Percentiles rank a stretch among this genome's conserved stretches.
Conservation (phyloP, 1,140 invertebrate species). For the Orius insidiosus region DNA sequence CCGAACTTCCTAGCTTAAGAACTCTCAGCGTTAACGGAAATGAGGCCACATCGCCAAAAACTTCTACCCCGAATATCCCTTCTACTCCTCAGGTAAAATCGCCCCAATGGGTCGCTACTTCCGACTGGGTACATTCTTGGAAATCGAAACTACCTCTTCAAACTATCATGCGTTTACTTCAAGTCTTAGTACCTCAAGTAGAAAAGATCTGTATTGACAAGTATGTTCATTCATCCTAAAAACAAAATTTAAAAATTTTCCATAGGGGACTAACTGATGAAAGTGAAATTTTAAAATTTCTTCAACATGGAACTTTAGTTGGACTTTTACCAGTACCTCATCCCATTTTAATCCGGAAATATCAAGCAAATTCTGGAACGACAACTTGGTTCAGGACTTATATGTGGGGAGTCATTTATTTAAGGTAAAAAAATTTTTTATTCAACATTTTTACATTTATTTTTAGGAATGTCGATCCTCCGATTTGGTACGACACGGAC, state of each 20-base stretch:
- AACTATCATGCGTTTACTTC: conserved; percentile 95
- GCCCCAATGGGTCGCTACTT: conserved; percentile 57
- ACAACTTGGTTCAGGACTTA: conserved; percentile 98
- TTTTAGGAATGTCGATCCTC: conserved; percentile 88
- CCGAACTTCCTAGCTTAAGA: neutral
- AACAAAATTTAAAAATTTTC: conserved; percentile 16
- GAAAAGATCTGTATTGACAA: conserved; percentile 99
- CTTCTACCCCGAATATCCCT: neutral
- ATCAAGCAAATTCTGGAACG: conserved; percentile 94
- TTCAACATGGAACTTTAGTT: conserved; percentile 96
- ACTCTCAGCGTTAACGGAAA: neutral
- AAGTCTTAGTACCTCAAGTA: conserved; percentile 97
- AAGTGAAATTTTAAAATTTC: conserved; percentile 95
- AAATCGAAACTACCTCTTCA: conserved; percentile 92
- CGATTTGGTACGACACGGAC: conserved; percentile 98
- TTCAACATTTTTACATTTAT: conserved; percentile 22
- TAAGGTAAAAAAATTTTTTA: conserved; percentile 42
- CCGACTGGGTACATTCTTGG: conserved; percentile 93
- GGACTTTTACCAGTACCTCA: conserved; percentile 95
- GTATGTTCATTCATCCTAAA: conserved; percentile 31
- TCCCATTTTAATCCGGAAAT: conserved; percentile 96
- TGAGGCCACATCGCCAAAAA: conserved; percentile 2
- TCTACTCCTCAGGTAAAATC: conserved; percentile 9
- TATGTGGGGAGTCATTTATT: conserved; percentile 98
- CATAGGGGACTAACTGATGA: conserved; percentile 94